phyloP scores from a whole-genome alignment of 1,140 invertebrate species.

The Zaprionus africanus region DNA sequence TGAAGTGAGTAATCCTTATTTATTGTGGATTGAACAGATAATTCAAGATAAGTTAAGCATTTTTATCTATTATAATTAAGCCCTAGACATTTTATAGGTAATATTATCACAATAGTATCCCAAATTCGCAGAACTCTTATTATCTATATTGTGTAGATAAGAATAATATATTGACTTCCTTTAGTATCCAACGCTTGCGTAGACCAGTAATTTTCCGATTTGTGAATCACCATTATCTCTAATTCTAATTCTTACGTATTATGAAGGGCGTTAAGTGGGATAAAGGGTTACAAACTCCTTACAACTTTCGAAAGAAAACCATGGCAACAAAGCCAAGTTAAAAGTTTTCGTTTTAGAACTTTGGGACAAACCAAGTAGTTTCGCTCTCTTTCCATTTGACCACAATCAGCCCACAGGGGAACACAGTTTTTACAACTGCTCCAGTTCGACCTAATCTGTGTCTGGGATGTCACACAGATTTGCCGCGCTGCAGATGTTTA shows the following conservation, averaged over 20 bases:
- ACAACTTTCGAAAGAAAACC: neutral
- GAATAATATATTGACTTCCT: neutral
- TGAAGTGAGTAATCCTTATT: no score
- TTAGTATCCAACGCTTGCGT: no score
- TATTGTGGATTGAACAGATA: no score
- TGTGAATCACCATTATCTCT: neutral
- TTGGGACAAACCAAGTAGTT: constrained; percentile 1
- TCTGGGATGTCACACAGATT: constrained; percentile 8
- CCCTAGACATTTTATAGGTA: no score
- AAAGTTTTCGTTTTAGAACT: constrained; percentile 13
- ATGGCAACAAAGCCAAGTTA: neutral
- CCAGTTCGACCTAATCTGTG: neutral
- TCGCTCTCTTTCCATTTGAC: neutral
- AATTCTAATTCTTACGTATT: neutral
- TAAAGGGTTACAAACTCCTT: neutral
- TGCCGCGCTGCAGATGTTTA: constrained; percentile 46
- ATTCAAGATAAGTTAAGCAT: no score
- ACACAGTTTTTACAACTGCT: neutral
- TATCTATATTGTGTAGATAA: neutral
- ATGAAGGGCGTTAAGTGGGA: neutral
- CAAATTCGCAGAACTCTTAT: no score
- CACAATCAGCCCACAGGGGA: neutral
- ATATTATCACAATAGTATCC: no score
- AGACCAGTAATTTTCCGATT: neutral
- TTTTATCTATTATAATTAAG: no score